Conservation (phyloP, 2,888 invertebrate genomes). For the Tetramorium bicarinatum region DNA sequence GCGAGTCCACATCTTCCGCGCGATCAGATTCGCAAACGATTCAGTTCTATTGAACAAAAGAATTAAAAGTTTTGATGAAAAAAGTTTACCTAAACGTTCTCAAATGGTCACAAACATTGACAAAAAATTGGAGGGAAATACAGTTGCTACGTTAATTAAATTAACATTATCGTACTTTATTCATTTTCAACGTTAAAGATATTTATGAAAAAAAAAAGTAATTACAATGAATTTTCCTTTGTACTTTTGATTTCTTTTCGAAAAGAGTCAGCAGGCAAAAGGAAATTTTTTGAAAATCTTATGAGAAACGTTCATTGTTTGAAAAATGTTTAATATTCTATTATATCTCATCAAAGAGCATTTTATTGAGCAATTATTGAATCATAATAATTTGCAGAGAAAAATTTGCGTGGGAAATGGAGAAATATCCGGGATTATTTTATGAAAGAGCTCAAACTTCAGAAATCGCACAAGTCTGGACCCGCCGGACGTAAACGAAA, state of each 20-base stretch:
- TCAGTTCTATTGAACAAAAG: neutral
- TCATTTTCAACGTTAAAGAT: neutral
- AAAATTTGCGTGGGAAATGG: slow-evolving; percentile 82
- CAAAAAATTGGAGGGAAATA: neutral
- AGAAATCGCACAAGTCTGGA: slow-evolving; percentile 72
- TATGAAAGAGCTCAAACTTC: slow-evolving; percentile 82
- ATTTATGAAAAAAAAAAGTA: neutral
- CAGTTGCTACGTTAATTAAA: neutral
- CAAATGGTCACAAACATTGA: neutral
- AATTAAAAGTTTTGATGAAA: neutral
- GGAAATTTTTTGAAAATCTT: neutral
- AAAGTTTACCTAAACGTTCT: neutral
- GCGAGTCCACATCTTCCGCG: slow-evolving; percentile 23
- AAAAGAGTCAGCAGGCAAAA: neutral
- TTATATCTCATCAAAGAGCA: neutral
- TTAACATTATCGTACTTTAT: neutral
- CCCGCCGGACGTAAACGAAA: slow-evolving; percentile 79
- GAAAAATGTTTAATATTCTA: neutral
- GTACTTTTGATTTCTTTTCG: neutral
- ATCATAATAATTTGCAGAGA: slow-evolving; percentile 77
- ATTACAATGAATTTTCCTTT: neutral
- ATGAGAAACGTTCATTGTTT: neutral
- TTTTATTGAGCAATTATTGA: neutral
- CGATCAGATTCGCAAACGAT: neutral
- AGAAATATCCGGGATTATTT: slow-evolving; percentile 84